Base-by-base conservation (phyloP, 1,140 invertebrate species). In the Tachypleus tridentatus region DNA sequence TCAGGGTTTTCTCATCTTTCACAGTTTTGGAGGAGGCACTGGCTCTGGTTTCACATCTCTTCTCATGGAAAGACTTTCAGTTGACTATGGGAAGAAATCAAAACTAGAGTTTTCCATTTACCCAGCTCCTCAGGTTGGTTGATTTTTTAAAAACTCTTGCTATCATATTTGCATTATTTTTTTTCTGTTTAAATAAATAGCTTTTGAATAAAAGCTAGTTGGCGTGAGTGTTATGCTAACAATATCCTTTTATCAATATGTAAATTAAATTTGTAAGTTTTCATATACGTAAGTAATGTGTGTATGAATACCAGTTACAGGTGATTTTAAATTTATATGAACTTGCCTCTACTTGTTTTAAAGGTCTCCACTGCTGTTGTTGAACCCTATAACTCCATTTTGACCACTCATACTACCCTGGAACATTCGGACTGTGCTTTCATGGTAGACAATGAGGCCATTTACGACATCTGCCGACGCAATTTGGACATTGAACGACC, bases 61-160 rank as follows among this genome's bases (percentile, higher is more conserved):
- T 11, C 71, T 82, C 54, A 81, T 80, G 80, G 79, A 80, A 69
- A 70, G 79, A 50, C 70, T 81, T 63, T 73, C 80, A 11, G 87
- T 91, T 2, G 89, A 93, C 71, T 93, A 90, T 75, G 89, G 89
- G 54, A 92, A 70, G 73, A 93, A 91, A 74, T 88, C 87, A 50
- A 93, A 92, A 76, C 79, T 93, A 53, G 88, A 93, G 77, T 93
- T 93, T 76, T 85, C 88, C 69, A 87, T 93, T 71, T 93, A 93
- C 76, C 91, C 91, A 49, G 89, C 91, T 8, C 91, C 90, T 29
- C 89, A 92, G 78, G 69, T 71, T 8, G 54, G 6, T 49, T 8
- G 2, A 29, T 29, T 29, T 29, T 29, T 1, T 29, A 29, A 29
- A 29, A 29, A 29, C 29, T 29, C 29, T 29, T 29, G 29, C 29